Evolutionary conservation across 2,888 invertebrate species (phyloP).

Genomic region (Drosophila kokeensis): DNA sequence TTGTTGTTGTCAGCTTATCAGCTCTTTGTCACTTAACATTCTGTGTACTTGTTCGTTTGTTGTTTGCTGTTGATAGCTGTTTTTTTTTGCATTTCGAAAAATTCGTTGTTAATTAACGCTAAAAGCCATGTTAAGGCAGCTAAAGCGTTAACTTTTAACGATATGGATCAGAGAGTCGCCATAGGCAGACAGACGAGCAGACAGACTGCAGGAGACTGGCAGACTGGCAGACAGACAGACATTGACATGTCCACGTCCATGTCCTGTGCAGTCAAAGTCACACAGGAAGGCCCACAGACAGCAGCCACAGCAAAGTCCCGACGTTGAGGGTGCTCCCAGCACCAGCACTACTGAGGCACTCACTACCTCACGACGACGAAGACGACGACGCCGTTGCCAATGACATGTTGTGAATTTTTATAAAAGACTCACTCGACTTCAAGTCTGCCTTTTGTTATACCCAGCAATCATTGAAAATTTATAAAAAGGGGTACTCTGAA

Average conservation of each 20-base stretch:
- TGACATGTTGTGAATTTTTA: constrained; percentile 82
- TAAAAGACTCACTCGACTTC: constrained; percentile 74
- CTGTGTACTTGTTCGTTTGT: constrained; percentile 52
- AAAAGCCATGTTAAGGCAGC: constrained; percentile 80
- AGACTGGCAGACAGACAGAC: constrained; percentile 49
- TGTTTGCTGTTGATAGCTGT: constrained; percentile 36
- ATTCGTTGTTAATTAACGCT: constrained; percentile 82
- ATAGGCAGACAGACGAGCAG: constrained; percentile 39
- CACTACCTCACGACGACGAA: constrained; percentile 56
- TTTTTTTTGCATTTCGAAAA: constrained; percentile 64
- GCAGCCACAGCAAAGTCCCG: constrained; percentile 8
- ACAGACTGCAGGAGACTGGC: constrained; percentile 12
- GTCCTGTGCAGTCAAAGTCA: constrained; percentile 78
- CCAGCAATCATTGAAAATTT: background rate
- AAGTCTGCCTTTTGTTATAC: constrained; percentile 2
- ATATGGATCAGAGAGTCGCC: constrained; percentile 75
- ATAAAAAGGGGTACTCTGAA: background rate
- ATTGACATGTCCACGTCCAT: constrained; percentile 81
- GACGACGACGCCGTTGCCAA: constrained; percentile 59
- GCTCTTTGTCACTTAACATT: constrained; percentile 65
- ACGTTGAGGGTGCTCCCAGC: constrained; percentile 66
- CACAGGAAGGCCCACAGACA: constrained; percentile 57
- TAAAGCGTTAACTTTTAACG: constrained; percentile 81
- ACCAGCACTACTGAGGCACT: constrained; percentile 23
- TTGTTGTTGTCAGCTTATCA: constrained; percentile 61